phyloP scores from a whole-genome alignment of 2,888 invertebrate species.

The Andricus curvator region DNA sequence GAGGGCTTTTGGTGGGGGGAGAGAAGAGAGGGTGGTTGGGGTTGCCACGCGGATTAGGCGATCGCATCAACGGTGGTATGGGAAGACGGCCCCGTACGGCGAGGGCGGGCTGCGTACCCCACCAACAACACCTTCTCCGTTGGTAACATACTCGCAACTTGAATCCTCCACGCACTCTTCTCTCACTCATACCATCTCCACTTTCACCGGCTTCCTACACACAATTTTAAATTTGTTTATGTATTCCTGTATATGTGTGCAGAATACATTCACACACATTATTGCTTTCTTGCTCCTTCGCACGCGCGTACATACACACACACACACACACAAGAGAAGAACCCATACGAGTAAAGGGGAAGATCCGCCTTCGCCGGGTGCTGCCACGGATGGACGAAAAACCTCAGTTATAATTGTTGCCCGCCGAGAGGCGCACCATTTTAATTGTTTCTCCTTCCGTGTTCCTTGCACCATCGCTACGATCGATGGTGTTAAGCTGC shows the following conservation, averaged over 20 bases:
- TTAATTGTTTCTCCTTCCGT: constrained; percentile 47
- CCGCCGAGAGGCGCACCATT: constrained; percentile 72
- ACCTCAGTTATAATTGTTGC: constrained; percentile 79
- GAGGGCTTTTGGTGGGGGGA: constrained; percentile 50
- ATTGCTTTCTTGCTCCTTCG: constrained; percentile 50
- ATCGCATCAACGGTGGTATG: constrained; percentile 64
- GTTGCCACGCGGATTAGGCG: constrained; percentile 70
- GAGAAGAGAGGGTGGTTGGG: constrained; percentile 61
- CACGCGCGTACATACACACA: constrained; percentile 47
- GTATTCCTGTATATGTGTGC: background rate
- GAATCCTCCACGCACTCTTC: constrained; percentile 44
- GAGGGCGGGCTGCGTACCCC: constrained; percentile 72
- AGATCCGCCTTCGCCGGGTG: constrained; percentile 74
- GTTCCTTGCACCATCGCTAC: constrained; percentile 19
- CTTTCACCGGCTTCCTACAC: constrained; percentile 1
- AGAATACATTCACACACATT: constrained; percentile 29
- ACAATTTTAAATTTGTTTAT: constrained; percentile 22
- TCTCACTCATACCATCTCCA: constrained; percentile 38
- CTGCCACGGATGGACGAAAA: constrained; percentile 70
- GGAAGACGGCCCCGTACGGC: constrained; percentile 59
- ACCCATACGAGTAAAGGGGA: constrained; percentile 46
- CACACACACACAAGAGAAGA: constrained; percentile 45
- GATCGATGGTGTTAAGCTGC: constrained; percentile 36
- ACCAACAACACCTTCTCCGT: constrained; percentile 71
- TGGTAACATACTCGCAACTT: constrained; percentile 49